Base-by-base conservation (phyloP, 1,140 invertebrate species). In the Drosophila miranda region DNA sequence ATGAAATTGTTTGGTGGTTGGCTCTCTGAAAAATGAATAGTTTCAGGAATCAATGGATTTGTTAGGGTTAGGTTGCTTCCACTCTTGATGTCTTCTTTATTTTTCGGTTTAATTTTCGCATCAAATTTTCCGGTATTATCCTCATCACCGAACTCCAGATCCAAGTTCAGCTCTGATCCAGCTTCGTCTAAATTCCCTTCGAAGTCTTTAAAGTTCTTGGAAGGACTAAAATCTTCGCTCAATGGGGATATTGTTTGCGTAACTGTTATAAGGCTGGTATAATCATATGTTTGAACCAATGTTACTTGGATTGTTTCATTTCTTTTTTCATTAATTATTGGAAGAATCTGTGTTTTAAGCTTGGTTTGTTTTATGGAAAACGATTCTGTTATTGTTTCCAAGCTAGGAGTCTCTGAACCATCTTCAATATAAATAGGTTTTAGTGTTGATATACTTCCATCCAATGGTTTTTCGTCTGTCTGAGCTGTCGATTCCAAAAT, bases 311-410 rank as follows among this genome's bases (percentile, higher is more conserved):
- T 94, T 0, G 95, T 95, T 69, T 95, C 93, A 45, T 94, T 94
- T 7, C 93, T 93, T 23, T 94, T 94, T 49, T 93, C 93, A 50
- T 67, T 70, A 9, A 97, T 92, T 1, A 97, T 94, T 1, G 97
- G 97, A 48, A 98, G 91, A 55, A 98, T 94, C 75, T 97, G 96
- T 0, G 96, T 97, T 88, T 97, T 97, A 2, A 97, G 90, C 91
- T 97, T 94, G 1, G 95, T 94, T 90, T 97, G 95, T 0, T 96
- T 97, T 5, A 96, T 97, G 61, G 96, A 97, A 91, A 97, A 97
- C 1, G 96, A 96, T 91, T 98, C 96, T 0, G 96, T 97, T n/a
- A 97, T 92, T 0, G 96, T 98, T 92, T 97, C 95, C 53, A 98
- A 89, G 1, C 96, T 95, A 19, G 95, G 96, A 1, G 95, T 97